These are phyloP conservation scores for Thunnus albacares DNA, from an alignment of 2,797 vertebrate genomes.

Conservation along the genomic window DNA sequence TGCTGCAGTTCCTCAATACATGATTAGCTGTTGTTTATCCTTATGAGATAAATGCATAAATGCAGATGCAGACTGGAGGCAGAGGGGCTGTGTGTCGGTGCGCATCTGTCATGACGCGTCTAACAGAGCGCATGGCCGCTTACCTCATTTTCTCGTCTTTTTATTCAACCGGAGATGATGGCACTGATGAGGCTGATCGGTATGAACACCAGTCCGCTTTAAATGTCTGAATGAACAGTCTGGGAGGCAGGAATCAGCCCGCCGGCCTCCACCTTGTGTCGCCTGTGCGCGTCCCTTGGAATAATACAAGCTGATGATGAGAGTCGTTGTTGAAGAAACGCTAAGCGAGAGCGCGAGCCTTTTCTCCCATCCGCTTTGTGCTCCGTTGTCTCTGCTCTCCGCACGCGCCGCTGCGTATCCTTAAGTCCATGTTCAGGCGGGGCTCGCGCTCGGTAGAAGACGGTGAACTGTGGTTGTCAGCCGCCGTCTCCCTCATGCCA, in stretches of 20 bases:
- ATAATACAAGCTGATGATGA: slow-evolving; percentile 55
- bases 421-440: slow-evolving; percentile 81
- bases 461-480: slow-evolving; percentile 68
- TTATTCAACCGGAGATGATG: slow-evolving; percentile 65
- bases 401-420: slow-evolving; percentile 65
- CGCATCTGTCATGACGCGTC: slow-evolving; percentile 79
- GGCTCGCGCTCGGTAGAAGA: slow-evolving; percentile 69
- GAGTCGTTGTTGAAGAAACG: slow-evolving; percentile 62
- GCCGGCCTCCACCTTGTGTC: slow-evolving; percentile 41
- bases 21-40: neutral
- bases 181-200: slow-evolving; percentile 54
- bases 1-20: neutral
- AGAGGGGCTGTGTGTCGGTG: slow-evolving; percentile 47
- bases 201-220: slow-evolving; percentile 17
- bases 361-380: slow-evolving; percentile 78
- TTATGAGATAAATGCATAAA: slow-evolving; percentile 1
- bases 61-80: slow-evolving; percentile 41
- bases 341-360: slow-evolving; percentile 75
- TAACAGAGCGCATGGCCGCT: slow-evolving; percentile 78
- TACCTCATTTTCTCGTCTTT: slow-evolving; percentile 86
- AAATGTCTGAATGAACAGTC: slow-evolving; percentile 2
- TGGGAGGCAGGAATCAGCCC: slow-evolving; percentile 14
- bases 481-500: slow-evolving; percentile 79
- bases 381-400: slow-evolving; percentile 76
- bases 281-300: slow-evolving; percentile 43